Evolutionary conservation across 2,113 vertebrate genomes (phyloP), one percentile per base, ranked within the genome.

Genomic region (Clarias batrachus): DNA sequence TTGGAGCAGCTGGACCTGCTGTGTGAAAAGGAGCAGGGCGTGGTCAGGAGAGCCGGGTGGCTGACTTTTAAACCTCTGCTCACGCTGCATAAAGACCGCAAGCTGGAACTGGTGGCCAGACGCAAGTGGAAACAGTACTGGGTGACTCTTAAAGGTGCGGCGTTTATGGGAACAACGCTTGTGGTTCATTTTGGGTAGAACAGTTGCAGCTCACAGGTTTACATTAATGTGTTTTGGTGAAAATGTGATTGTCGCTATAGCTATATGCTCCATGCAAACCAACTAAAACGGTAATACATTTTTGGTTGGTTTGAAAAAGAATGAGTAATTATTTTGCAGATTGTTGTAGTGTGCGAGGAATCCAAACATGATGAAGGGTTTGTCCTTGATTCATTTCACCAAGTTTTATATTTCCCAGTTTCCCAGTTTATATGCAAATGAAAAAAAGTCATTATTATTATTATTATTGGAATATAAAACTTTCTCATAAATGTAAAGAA

Each of bases 71-170:
- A 99, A 88, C 97, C 98, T 10, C 92, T 99, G 0, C 91, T 99
- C 86, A 97, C 97, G 1, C 90, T 99, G 91, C 97, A 98, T 93
- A 99, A 99, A 90, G 98, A 99, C 90, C 96, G 96, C 88, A 99
- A 98, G 90, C 95, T 99, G 90, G 97, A 99, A 91, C 92, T 98
- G 85, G 96, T 98, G 88, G 94, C 94, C 2, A 95, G 97, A 1
- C 95, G 97, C 88, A 98, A 96, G 85, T 99, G 98, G 98, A 99
- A 96, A 87, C 97, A 98, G 78, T 99, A 97, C 91, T 99, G 98
- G 98, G 96, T 99, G 78, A 98, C 97, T 0, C 95, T 99, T 66
- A 99, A 99, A 96, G 98, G 98, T 98, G 92, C 90, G 48, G 48
- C 7, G 86, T 98, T 97, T 92, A 98, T 97, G 97, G 91, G 48